Evolutionary conservation across 2,113 vertebrate genomes (phyloP), one percentile per base, ranked within the genome.

Genomic region (Todiramphus chloris): DNA sequence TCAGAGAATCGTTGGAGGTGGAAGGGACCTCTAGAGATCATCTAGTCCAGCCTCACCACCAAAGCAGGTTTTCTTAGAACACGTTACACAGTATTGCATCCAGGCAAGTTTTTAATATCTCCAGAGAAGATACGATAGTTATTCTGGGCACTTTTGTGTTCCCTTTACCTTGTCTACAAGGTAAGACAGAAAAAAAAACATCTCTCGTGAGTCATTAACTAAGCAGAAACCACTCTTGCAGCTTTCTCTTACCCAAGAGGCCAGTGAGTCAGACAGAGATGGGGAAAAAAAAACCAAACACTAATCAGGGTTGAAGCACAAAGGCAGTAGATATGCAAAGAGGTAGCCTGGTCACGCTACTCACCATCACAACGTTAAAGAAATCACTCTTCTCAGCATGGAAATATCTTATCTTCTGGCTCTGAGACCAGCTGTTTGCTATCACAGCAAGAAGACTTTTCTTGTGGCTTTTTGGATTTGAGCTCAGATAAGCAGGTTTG

Each of bases 401-500:
- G 46, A 44, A 87, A 39, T 56, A 60, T 37, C 48, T 94, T 55
- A 68, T 91, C 75, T 81, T 67, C 53, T 51, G 93, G 21, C 89
- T 79, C 70, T 14, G 59, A 33, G 33, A 70, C 64, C 73, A 74
- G 74, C 15, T 77, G 24, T 70, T 70, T 28, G 51, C 80, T 37
- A 76, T 39, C n/a, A 24, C 48, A 53, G 83, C 30, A 50, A 90
- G 28, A 59, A 89, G 33, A 14, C 6, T 84, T 76, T 27, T 92
- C 20, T 53, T 90, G 59, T 51, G 84, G 24, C 11, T 64, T 51
- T 33, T 87, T 14, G 25, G 68, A 50, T 94, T 60, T 41, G 83
- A 92, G 62, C 64, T 96, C 60, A 93, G 50, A 87, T 81, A 90
- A 72, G 87, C 70, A 60, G 77, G 87, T 11, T 93, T 96, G 19